phyloP scores from a whole-genome alignment of 2,113 vertebrate species.

The Toxotes chatareus region DNA sequence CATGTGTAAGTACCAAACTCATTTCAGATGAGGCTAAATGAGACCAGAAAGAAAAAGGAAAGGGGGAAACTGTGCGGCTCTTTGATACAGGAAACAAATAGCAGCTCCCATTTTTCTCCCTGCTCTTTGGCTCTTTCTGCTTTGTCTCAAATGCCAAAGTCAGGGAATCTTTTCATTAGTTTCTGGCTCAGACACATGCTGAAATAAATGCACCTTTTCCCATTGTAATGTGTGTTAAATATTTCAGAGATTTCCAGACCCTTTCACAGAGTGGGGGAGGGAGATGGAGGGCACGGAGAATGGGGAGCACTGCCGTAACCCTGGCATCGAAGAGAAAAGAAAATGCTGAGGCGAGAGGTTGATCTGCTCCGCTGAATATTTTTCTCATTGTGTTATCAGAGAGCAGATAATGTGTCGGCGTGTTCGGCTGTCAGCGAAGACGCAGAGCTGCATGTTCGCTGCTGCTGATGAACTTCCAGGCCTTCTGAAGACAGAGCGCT shows the following conservation, averaged over 20 bases:
- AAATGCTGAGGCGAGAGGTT: slow-evolving; percentile 48
- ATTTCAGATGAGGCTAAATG: slow-evolving; percentile 76
- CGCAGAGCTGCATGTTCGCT: not conserved
- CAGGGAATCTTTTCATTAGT: slow-evolving; percentile 74
- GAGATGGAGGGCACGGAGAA: slow-evolving; percentile 10
- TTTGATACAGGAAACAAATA: not conserved
- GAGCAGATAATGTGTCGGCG: slow-evolving; percentile 22
- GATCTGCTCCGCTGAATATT: slow-evolving; percentile 35
- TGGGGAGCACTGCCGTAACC: not conserved
- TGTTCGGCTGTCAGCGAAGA: slow-evolving; percentile 32
- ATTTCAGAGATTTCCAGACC: slow-evolving; percentile 62
- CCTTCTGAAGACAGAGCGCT: slow-evolving; percentile 23
- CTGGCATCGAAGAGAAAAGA: slow-evolving; percentile 9
- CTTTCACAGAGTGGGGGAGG: not conserved
- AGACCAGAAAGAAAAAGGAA: slow-evolving; percentile 52
- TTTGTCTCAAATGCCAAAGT: slow-evolving; percentile 52
- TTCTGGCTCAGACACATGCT: slow-evolving; percentile 58
- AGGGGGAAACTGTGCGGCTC: slow-evolving; percentile 19
- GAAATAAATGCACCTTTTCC: slow-evolving; percentile 66
- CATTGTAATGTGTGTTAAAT: slow-evolving; percentile 69
- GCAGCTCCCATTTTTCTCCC: slow-evolving; percentile 56
- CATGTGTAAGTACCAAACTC: slow-evolving; percentile 74
- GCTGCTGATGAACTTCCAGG: slow-evolving; percentile 8
- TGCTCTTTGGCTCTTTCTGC: slow-evolving; percentile 29
- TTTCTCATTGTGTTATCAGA: slow-evolving; percentile 33